Evolutionary conservation across 2,888 invertebrate species (phyloP).

Genomic region (Peribatodes rhomboidaria): DNA sequence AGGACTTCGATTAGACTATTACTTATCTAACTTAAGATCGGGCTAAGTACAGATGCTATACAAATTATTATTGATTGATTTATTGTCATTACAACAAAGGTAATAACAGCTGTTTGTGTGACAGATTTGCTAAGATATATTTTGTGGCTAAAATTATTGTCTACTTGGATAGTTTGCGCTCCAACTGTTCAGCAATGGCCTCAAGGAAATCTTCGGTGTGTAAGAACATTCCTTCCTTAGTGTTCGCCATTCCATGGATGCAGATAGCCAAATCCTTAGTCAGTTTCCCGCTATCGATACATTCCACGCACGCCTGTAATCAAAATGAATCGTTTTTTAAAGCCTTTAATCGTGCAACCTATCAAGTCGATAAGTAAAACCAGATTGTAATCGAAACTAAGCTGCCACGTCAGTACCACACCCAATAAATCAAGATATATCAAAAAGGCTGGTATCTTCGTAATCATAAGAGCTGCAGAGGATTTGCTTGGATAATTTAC

Average conservation of each 20-base stretch:
- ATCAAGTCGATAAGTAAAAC: neutral
- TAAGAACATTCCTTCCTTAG: constrained; percentile 93
- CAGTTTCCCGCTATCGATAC: constrained; percentile 93
- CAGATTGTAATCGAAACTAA: constrained; percentile 23
- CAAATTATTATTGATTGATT: neutral
- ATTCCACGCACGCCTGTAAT: constrained; percentile 91
- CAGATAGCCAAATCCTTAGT: constrained; percentile 96
- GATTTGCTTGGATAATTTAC: neutral
- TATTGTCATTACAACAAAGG: constrained; percentile 1
- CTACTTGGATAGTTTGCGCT: constrained; percentile 79
- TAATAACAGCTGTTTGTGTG: constrained; percentile 7
- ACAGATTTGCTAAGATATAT: constrained; percentile 33
- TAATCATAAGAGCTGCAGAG: neutral
- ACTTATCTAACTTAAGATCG: constrained; percentile 1
- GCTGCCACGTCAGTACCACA: neutral
- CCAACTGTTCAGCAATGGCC: constrained; percentile 91
- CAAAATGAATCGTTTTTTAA: constrained; percentile 37
- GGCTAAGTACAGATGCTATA: constrained; percentile 10
- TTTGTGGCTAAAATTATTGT: constrained; percentile 31
- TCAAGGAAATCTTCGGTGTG: constrained; percentile 95
- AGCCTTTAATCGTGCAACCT: constrained; percentile 11
- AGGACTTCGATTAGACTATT: constrained; percentile 8
- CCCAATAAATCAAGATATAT: constrained; percentile 2
- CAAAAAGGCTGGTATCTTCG: neutral
- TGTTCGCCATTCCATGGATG: constrained; percentile 93